A percentile compares a stretch with the other conserved stretches of the same genome.
Evolutionary conservation across 2,797 vertebrate genomes (phyloP).

Genomic region (Emydoidea blandingii): DNA sequence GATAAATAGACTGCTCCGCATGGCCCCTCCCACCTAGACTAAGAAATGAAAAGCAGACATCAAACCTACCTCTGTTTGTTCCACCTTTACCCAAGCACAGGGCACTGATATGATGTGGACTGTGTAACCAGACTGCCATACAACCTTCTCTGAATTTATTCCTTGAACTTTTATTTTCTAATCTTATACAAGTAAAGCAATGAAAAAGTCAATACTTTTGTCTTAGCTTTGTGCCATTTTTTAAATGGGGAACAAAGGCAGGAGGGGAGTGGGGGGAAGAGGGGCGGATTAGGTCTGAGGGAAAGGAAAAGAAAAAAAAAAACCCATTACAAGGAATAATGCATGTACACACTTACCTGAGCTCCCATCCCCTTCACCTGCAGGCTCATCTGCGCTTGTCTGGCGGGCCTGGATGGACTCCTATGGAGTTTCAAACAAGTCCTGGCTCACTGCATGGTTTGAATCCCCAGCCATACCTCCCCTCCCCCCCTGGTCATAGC

Average conservation of each 20-base stretch:
- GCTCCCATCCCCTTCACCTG: not conserved
- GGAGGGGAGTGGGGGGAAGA: not conserved
- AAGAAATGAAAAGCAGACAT: not conserved
- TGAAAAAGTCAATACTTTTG: not conserved
- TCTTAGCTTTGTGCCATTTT: not conserved
- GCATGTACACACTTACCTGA: no score
- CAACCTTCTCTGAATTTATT: no score
- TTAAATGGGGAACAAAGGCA: not conserved
- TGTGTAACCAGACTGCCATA: no score
- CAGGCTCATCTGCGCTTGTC: not conserved
- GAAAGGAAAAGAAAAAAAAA: not conserved
- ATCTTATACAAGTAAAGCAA: no score
- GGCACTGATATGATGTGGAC: no score
- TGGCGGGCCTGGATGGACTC: not conserved
- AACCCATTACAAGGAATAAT: no score
- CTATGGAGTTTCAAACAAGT: not conserved
- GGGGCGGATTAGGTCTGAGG: not conserved
- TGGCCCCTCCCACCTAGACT: not conserved
- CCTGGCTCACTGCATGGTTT: not conserved
- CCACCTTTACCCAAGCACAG: no score
- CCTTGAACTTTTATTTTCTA: no score
- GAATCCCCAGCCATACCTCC: not conserved
- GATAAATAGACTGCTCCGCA: not conserved
- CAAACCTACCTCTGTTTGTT: not conserved
- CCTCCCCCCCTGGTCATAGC: not conserved